A percentile compares a stretch with the other conserved stretches of the same genome.
phyloP scores from a whole-genome alignment of 2,888 invertebrate species.

The Torymus texanus region DNA sequence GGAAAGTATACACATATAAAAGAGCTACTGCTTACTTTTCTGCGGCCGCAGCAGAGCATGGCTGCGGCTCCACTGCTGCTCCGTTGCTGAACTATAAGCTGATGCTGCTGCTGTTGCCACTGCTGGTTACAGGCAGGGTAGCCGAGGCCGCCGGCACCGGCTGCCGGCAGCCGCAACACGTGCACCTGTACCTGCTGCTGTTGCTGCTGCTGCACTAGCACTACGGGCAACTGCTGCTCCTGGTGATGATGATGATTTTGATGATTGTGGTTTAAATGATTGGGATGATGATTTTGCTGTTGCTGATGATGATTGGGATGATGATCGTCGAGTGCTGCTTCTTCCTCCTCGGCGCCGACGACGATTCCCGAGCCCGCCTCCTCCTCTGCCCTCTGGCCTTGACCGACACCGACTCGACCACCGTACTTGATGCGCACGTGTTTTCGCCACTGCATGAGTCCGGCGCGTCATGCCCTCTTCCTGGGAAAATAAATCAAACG shows the following conservation, averaged over 20 bases:
- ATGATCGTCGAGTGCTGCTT: too few species aligned
- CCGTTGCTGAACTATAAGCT: conserved; percentile 68
- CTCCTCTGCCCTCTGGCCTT: conserved; percentile 71
- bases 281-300: conserved; percentile 63
- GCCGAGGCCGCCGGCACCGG: conserved; percentile 69
- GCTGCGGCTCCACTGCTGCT: conserved; percentile 82
- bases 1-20: conserved; percentile 29
- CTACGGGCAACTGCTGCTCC: conserved; percentile 34
- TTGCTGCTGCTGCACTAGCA: conserved; percentile 70
- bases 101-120: conserved; percentile 57
- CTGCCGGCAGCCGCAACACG: conserved; percentile 74
- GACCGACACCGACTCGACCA: conserved; percentile 75
- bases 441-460: conserved; percentile 76
- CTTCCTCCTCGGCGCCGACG: too few species aligned
- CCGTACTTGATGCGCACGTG: conserved; percentile 76
- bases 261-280: conserved; percentile 70
- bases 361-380: conserved; percentile 60
- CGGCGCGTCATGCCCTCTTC: conserved; percentile 75
- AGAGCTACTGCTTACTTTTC: conserved; percentile 83
- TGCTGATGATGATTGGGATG: conserved; percentile 65
- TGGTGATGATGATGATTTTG: conserved; percentile 72
- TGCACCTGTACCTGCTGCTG: conserved; percentile 72
- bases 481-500: conserved; percentile 56
- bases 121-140: conserved; percentile 65
- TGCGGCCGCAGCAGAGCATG: conserved; percentile 97